A percentile compares a stretch with the other conserved stretches of the same genome.
These are phyloP conservation scores for Clarias magur DNA, from an alignment of 2,113 vertebrate species.

Conservation along the genomic window DNA sequence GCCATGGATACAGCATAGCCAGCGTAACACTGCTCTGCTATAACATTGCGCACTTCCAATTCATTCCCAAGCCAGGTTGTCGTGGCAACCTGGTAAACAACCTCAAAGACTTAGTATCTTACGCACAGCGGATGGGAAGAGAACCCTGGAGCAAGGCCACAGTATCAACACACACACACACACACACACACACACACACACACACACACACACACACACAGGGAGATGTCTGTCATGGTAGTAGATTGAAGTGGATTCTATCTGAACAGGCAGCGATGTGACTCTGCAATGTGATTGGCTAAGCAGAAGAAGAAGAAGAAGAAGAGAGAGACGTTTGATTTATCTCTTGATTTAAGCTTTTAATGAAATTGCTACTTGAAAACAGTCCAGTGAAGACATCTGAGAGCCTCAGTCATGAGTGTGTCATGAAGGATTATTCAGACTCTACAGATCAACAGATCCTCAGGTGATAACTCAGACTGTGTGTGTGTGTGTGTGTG, in stretches of 20 bases:
- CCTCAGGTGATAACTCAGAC: not conserved
- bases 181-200: not conserved
- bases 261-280: not conserved
- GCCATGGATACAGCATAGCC: slow-evolving; percentile 53
- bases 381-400: not conserved
- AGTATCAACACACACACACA: not conserved
- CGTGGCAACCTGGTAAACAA: slow-evolving; percentile 65
- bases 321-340: not conserved
- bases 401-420: not conserved
- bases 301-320: not conserved
- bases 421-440: not conserved
- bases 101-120: slow-evolving; percentile 22
- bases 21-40: slow-evolving; percentile 43
- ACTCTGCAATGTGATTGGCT: not conserved
- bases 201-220: not conserved
- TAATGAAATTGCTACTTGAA: slow-evolving; percentile 4
- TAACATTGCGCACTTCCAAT: slow-evolving; percentile 60
- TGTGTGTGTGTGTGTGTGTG: not conserved
- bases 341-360: not conserved
- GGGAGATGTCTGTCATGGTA: not conserved
- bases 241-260: not conserved
- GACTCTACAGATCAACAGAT: not conserved
- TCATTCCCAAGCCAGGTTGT: slow-evolving; percentile 55
- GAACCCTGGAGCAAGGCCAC: slow-evolving; percentile 1
- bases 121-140: not conserved